A percentile compares a stretch with the other conserved stretches of the same genome.
These are phyloP conservation scores for Thymallus thymallus DNA, from an alignment of 2,113 vertebrate genomes.

Conservation along the genomic window DNA sequence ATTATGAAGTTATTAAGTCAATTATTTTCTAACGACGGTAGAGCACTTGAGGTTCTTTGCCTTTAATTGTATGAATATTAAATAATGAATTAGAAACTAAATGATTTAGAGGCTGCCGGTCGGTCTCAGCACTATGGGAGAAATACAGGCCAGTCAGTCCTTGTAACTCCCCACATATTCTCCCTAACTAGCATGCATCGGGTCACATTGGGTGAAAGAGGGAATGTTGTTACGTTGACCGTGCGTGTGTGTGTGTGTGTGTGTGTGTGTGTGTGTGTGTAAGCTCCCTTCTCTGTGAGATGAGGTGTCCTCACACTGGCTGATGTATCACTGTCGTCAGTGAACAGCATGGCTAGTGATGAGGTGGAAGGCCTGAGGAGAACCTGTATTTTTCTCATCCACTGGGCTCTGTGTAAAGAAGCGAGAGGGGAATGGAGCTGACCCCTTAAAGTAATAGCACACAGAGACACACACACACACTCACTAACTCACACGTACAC, in stretches of 20 bases:
- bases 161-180: too few species aligned
- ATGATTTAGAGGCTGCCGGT: neutral
- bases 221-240: neutral
- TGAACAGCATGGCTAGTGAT: neutral
- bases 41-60: neutral
- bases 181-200: too few species aligned
- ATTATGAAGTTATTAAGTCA: constrained; percentile 16
- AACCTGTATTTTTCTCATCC: neutral
- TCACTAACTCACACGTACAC: too few species aligned
- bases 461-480: neutral
- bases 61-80: neutral
- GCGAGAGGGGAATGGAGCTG: neutral
- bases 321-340: neutral
- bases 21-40: neutral
- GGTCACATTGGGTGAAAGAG: too few species aligned
- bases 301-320: neutral
- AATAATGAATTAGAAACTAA: neutral
- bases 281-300: neutral
- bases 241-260: too few species aligned
- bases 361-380: neutral
- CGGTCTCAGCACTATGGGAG: too few species aligned
- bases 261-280: neutral
- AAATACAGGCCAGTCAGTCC: too few species aligned
- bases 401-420: neutral
- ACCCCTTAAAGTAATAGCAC: neutral